phyloP scores from a whole-genome alignment of 2,888 invertebrate genomes.

The Drosophila leonis region DNA sequence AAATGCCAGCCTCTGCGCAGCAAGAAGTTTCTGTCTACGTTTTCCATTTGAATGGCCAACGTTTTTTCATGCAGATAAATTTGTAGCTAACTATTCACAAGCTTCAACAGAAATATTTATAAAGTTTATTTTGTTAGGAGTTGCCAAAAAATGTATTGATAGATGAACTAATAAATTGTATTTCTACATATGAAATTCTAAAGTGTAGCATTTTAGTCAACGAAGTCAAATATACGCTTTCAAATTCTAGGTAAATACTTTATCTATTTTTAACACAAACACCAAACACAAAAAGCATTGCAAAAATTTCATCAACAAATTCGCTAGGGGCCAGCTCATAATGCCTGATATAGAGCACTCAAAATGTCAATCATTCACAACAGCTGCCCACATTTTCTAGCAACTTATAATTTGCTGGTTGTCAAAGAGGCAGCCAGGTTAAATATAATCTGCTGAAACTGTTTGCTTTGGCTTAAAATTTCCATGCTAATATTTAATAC shows the following conservation, averaged over 20 bases:
- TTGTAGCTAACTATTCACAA: background rate
- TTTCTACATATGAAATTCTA: background rate
- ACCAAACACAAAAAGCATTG: background rate
- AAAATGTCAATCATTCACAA: conserved; percentile 9
- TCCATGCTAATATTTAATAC: conserved; percentile 2
- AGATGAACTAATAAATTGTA: background rate
- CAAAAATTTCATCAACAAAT: background rate
- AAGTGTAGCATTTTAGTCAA: no score
- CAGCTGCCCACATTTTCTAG: background rate
- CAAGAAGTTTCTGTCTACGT: background rate
- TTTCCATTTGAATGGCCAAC: background rate
- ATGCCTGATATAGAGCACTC: conserved; percentile 4
- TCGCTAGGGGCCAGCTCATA: background rate
- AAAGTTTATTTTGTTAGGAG: background rate
- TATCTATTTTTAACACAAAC: background rate
- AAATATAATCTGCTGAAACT: conserved; percentile 1
- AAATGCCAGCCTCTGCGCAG: background rate
- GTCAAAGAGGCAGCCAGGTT: conserved; percentile 4
- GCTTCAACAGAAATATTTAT: background rate
- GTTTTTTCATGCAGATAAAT: no score
- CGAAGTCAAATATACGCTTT: no score
- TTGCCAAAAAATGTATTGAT: background rate
- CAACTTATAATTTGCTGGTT: background rate
- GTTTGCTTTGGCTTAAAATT: background rate
- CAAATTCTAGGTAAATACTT: no score